Conservation (phyloP, 2,797 vertebrate genomes). For the Natrix natrix region DNA sequence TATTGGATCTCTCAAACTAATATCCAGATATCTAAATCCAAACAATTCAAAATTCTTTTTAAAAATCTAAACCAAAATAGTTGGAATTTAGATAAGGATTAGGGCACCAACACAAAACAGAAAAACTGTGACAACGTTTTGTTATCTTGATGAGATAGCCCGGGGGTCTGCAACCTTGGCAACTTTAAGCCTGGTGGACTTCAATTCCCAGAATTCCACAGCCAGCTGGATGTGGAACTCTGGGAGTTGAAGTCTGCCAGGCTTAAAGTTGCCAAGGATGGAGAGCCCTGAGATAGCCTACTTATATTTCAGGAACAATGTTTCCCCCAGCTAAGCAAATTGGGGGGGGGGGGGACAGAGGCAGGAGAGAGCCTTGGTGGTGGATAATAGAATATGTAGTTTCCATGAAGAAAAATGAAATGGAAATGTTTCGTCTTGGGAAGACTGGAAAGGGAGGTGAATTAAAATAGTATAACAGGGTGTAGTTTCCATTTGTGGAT, state of each 20-base stretch:
- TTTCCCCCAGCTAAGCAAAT: not conserved
- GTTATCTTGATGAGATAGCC: not conserved
- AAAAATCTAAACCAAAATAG: not conserved
- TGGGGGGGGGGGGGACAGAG: not conserved
- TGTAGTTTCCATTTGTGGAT: not conserved
- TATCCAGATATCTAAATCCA: not conserved
- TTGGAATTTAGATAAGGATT: not conserved
- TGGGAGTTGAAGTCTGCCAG: too few species aligned
- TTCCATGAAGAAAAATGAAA: not conserved
- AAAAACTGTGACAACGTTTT: not conserved
- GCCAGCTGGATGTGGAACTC: too few species aligned
- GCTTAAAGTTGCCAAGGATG: too few species aligned
- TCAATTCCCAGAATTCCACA: too few species aligned
- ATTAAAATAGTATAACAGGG: not conserved
- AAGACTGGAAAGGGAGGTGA: not conserved
- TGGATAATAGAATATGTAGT: not conserved
- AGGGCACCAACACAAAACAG: not conserved
- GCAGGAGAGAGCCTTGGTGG: not conserved
- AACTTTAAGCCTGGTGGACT: too few species aligned
- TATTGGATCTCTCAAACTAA: not conserved
- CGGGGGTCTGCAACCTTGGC: too few species aligned
- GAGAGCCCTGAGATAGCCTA: not conserved
- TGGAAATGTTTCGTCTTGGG: not conserved
- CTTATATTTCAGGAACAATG: not conserved
- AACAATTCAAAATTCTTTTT: not conserved